Conservation (phyloP, 2,888 invertebrate species). For the Agrotis segetum region DNA sequence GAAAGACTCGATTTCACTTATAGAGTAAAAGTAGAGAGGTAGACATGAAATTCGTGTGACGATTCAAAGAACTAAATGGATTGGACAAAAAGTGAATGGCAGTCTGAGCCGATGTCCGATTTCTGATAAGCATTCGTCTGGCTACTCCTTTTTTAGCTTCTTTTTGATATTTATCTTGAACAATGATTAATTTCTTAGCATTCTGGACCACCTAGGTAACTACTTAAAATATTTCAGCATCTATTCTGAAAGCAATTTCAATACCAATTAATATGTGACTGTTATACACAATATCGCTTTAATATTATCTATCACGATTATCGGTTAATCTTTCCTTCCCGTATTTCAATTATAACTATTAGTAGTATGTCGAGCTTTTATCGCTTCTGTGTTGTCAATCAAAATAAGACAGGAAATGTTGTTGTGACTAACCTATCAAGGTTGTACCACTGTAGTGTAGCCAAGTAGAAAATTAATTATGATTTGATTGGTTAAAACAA, state of each 20-base stretch:
- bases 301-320: not conserved
- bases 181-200: not conserved
- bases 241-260: not conserved
- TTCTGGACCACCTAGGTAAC: conserved; percentile 1
- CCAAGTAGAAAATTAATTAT: not conserved
- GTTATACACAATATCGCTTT: not conserved
- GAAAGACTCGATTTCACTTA: not conserved
- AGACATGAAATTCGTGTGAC: not conserved
- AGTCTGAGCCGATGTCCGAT: not conserved
- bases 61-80: not conserved
- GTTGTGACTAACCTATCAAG: not conserved
- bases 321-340: conserved; percentile 7
- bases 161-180: not conserved
- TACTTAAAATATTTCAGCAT: not conserved
- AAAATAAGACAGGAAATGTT: conserved; percentile 9
- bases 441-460: conserved; percentile 1
- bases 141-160: not conserved
- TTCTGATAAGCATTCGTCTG: conserved; percentile 9
- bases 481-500: too few relatives aligned
- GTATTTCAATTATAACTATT: conserved; percentile 26
- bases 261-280: conserved; percentile 5
- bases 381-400: conserved; percentile 38
- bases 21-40: too few relatives aligned
- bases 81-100: not conserved
- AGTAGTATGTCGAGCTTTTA: conserved; percentile 9